These are phyloP conservation scores for Microctonus aethiopoides DNA, from an alignment of 2,888 invertebrate genomes.

Conservation along the genomic window DNA sequence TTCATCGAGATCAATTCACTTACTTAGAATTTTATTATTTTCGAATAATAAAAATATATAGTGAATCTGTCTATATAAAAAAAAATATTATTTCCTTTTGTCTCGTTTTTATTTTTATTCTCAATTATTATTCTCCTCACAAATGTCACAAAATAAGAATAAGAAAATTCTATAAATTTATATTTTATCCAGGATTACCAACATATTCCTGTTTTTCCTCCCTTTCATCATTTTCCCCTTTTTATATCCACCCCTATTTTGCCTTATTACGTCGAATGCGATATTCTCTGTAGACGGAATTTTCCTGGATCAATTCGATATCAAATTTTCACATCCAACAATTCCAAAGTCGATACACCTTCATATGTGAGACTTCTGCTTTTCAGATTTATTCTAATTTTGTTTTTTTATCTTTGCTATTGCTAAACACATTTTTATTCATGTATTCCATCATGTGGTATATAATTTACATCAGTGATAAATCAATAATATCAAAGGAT, in stretches of 20 bases:
- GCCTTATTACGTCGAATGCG: not conserved
- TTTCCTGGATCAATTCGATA: constrained; percentile 10
- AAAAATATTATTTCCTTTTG: not conserved
- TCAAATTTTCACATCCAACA: constrained; percentile 31
- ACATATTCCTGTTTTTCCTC: not conserved
- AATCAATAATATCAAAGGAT: too few species aligned
- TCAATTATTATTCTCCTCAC: constrained; percentile 13
- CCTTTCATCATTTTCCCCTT: not conserved
- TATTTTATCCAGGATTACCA: constrained; percentile 13
- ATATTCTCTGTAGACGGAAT: constrained; percentile 3
- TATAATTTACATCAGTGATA: too few species aligned
- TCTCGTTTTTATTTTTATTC: not conserved
- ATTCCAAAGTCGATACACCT: constrained; percentile 24
- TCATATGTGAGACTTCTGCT: not conserved
- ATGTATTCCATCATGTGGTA: not conserved
- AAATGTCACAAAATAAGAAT: not conserved
- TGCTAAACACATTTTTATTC: not conserved
- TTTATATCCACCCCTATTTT: not conserved
- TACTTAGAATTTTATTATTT: not conserved
- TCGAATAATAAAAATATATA: not conserved
- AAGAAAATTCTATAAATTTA: constrained; percentile 13
- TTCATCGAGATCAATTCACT: not conserved
- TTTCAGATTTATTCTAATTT: not conserved
- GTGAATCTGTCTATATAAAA: not conserved
- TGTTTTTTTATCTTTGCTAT: not conserved